A percentile compares a stretch with the other conserved stretches of the same genome.
phyloP scores from a whole-genome alignment of 2,113 vertebrate species.

The Pelmatolapia mariae region DNA sequence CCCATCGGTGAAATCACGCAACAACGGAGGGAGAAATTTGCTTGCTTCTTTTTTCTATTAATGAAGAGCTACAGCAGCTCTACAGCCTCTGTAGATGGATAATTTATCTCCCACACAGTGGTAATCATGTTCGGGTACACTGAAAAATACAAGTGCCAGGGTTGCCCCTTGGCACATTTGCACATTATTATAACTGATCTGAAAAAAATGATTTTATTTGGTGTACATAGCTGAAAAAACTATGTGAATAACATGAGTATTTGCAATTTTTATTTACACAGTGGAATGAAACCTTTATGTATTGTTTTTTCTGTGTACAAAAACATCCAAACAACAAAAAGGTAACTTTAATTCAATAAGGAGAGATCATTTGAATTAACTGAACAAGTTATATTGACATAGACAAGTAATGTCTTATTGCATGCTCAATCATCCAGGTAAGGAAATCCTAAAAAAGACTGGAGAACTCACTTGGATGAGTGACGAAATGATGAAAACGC shows the following conservation, averaged over 20 bases:
- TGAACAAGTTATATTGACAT: not conserved
- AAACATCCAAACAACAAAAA: not conserved
- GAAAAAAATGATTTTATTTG: not conserved
- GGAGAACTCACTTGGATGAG: not conserved
- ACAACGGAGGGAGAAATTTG: accelerated
- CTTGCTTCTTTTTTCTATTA: not conserved
- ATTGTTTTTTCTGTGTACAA: not conserved
- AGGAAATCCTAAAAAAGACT: not conserved
- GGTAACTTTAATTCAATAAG: not conserved
- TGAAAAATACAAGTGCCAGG: not conserved
- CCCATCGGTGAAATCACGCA: not conserved
- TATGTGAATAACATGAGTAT: not conserved
- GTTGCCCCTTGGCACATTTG: not conserved
- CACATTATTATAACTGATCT: not conserved
- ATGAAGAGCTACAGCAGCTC: not conserved
- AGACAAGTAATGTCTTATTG: not conserved
- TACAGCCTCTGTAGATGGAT: not conserved
- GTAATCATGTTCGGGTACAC: not conserved
- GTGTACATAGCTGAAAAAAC: not conserved
- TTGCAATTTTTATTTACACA: not conserved
- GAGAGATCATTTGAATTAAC: not conserved
- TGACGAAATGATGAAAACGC: accelerated
- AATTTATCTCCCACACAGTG: not conserved
- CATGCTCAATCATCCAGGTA: not conserved
- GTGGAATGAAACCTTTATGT: not conserved